Percentiles rank a stretch among this genome's conserved stretches.
phyloP scores from a whole-genome alignment of 2,888 invertebrate species.

The Pelosia muscerda region DNA sequence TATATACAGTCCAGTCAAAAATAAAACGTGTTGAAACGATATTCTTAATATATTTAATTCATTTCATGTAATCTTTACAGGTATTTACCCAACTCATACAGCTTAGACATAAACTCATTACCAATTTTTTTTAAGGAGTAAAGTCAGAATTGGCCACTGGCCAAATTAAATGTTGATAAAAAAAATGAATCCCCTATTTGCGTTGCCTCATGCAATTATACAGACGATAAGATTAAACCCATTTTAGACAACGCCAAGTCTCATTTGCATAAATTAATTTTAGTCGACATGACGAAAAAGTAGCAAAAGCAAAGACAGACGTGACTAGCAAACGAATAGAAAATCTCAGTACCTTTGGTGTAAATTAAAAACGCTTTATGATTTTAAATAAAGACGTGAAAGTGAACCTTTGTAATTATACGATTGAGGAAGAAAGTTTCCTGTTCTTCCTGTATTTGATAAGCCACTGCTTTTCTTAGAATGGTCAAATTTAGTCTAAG shows the following conservation, averaged over 20 bases:
- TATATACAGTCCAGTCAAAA: constrained; percentile 5
- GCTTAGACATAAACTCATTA: constrained; percentile 43
- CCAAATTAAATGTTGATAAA: constrained; percentile 61
- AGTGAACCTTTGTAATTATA: constrained; percentile 29
- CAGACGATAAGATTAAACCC: constrained; percentile 72
- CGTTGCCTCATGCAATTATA: constrained; percentile 67
- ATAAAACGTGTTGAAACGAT: not conserved
- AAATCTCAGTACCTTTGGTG: constrained; percentile 46
- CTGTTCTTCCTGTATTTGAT: not conserved
- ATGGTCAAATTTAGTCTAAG: not conserved
- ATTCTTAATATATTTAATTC: too few species aligned
- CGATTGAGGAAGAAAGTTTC: constrained; percentile 25
- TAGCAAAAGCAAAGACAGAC: constrained; percentile 54
- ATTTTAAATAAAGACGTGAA: constrained; percentile 37
- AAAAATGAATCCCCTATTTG: constrained; percentile 65
- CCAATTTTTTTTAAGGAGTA: constrained; percentile 40
- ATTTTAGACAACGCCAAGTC: constrained; percentile 69
- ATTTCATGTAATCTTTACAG: constrained; percentile 26
- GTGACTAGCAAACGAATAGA: constrained; percentile 66
- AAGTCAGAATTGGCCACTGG: constrained; percentile 55
- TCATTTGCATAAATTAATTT: constrained; percentile 79
- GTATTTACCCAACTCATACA: constrained; percentile 26
- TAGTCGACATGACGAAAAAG: constrained; percentile 67
- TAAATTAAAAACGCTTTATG: constrained; percentile 45
- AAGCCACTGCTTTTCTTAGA: not conserved